These are phyloP conservation scores for Enteromius paludinosus DNA, from an alignment of 2,797 vertebrate genomes.

Conservation along the genomic window DNA sequence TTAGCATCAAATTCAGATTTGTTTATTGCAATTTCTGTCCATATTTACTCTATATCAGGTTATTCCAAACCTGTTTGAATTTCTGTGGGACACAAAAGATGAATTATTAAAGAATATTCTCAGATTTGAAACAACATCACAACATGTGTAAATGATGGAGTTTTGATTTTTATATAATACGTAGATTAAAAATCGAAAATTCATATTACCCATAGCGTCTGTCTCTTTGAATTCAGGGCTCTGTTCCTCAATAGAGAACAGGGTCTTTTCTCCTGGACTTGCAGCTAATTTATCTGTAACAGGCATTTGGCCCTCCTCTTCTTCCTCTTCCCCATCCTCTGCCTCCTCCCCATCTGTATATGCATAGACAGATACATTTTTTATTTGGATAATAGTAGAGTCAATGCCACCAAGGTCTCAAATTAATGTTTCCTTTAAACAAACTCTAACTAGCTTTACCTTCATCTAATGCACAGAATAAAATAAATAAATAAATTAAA, in stretches of 20 bases:
- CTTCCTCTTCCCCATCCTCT: constrained; percentile 63
- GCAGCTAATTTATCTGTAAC: constrained; percentile 77
- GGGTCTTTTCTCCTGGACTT: constrained; percentile 72
- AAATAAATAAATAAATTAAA: too few species aligned
- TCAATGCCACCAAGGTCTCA: neutral
- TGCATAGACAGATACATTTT: constrained; percentile 12
- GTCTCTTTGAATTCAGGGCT: constrained; percentile 68
- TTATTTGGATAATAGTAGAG: neutral
- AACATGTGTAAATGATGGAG: neutral
- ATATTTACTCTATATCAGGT: neutral
- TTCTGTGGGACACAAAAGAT: neutral
- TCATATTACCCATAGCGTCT: constrained; percentile 71
- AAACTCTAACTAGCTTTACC: neutral
- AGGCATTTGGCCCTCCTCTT: constrained; percentile 72
- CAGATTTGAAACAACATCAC: neutral
- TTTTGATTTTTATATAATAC: neutral
- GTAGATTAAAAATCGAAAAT: constrained; percentile 2
- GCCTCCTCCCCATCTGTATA: constrained; percentile 72
- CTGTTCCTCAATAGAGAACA: constrained; percentile 68
- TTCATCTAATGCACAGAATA: neutral
- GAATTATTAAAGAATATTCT: neutral
- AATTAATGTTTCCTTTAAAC: neutral
- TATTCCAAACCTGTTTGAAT: neutral
- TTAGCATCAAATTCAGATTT: neutral
- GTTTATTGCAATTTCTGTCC: neutral